Base-by-base conservation (phyloP, 2,797 vertebrate genomes). In the Sebastes reedi region DNA sequence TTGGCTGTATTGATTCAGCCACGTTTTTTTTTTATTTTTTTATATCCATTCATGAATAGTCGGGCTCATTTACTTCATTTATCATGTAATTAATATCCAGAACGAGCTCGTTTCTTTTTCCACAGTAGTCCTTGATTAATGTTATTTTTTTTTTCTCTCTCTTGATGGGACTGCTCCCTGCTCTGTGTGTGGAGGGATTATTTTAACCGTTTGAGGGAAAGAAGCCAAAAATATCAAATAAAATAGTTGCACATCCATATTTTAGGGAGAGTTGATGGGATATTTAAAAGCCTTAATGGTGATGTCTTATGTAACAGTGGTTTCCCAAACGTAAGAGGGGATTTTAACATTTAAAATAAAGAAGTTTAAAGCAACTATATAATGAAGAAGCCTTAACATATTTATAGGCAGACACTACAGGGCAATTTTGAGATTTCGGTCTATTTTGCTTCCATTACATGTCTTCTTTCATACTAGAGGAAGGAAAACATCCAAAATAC, bases 1-100 rank as follows among this genome's bases (percentile, higher is more conserved):
- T 66, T 7, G 61, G 61, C 77, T 81, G 55, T 56, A 90, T 86
- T 66, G 85, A 91, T 84, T 82, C 56, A 70, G 73, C 3, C 69
- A 71, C 25, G 0, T 42, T 42, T 42, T 39, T 39, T 71, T 67
- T 32, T 54, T 80, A 2, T 68, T 16, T 36, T 69, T 80, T 69
- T 20, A 5, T 59, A 75, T 72, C 84, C 77, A 77, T 77, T 83
- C 69, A 76, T 78, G 71, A 90, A 76, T 25, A 75, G 56, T 60
- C 77, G 25, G 81, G 56, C 79, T 87, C 80, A 83, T 87, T 91
- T 84, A 84, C 72, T 82, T 75, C 79, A 89, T 90, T 85, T 84
- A 76, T 91, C 61, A 76, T 81, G 83, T 82, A 84, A 90, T 89
- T 89, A 85, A 89, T 89, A 83, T 78, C 85, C 79, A 84, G 74